Conservation (phyloP, 2,113 vertebrate species). For the Ranitomeya imitator region DNA sequence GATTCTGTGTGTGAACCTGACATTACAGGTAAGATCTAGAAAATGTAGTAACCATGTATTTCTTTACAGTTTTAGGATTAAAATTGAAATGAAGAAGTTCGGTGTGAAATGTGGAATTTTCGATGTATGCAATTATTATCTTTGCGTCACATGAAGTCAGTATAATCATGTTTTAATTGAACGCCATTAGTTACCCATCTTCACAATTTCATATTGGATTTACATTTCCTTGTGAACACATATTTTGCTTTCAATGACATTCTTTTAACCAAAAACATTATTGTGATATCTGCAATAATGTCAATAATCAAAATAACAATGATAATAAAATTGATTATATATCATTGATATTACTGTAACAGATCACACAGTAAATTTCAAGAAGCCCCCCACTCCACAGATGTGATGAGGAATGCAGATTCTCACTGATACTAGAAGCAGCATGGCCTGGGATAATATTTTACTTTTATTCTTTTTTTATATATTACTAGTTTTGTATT, state of each 20-base stretch:
- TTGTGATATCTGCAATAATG: neutral
- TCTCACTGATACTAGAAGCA: neutral
- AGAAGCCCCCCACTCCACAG: neutral
- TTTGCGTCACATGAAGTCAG: neutral
- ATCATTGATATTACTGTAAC: neutral
- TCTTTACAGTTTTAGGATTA: no score
- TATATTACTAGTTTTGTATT: neutral
- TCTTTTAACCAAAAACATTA: neutral
- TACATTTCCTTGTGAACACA: neutral
- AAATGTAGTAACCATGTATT: no score
- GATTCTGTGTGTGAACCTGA: no score
- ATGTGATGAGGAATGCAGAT: no score
- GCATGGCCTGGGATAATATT: neutral
- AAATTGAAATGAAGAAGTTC: neutral
- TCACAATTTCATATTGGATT: neutral
- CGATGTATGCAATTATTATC: neutral
- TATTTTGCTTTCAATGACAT: neutral
- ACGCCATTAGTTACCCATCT: neutral
- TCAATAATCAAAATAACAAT: neutral
- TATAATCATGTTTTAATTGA: conserved; percentile 17
- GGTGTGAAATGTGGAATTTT: conserved; percentile 1
- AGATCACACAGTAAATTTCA: neutral
- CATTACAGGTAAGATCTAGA: no score
- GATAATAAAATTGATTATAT: neutral
- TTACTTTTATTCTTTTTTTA: neutral